phyloP scores from a whole-genome alignment of 1,140 invertebrate genomes.

The Drosophila rhopaloa region DNA sequence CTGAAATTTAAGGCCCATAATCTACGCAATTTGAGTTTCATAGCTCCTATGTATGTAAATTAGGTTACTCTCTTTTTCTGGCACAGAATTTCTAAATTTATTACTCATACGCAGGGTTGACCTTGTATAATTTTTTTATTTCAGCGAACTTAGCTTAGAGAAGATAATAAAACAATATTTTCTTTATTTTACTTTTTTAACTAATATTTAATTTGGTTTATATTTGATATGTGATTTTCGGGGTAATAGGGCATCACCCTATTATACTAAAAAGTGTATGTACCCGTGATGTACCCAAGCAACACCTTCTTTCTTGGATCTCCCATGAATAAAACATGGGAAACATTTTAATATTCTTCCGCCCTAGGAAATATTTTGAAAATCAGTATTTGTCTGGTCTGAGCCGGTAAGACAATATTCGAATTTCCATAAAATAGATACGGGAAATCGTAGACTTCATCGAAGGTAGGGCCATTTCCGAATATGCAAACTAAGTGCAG shows the following conservation, averaged over 20 bases:
- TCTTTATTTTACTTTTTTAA: neutral
- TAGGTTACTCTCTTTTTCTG: too few relatives aligned
- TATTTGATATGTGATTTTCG: neutral
- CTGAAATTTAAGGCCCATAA: neutral
- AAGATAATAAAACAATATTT: too few relatives aligned
- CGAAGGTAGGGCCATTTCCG: slow-evolving; percentile 18
- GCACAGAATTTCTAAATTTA: neutral
- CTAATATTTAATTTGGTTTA: neutral
- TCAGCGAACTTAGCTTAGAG: too few relatives aligned
- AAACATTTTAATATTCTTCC: slow-evolving; percentile 29
- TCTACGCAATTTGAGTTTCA: slow-evolving; percentile 2
- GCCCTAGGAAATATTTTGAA: slow-evolving; percentile 24
- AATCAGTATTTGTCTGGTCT: slow-evolving; percentile 27
- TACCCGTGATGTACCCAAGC: neutral
- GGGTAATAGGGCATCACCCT: neutral
- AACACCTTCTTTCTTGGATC: neutral
- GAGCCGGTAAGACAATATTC: slow-evolving; percentile 17
- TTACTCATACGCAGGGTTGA: slow-evolving; percentile 8
- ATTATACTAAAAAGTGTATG: neutral
- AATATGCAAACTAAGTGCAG: slow-evolving; percentile 63
- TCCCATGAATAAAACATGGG: slow-evolving; percentile 36
- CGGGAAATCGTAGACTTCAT: slow-evolving; percentile 19
- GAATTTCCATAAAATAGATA: slow-evolving; percentile 36
- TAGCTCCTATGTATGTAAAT: too few relatives aligned
- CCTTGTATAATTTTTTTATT: too few relatives aligned